A percentile compares a stretch with the other conserved stretches of the same genome.
Evolutionary conservation across 1,140 invertebrate genomes (phyloP).

Genomic region (Drosophila ohnishii): DNA sequence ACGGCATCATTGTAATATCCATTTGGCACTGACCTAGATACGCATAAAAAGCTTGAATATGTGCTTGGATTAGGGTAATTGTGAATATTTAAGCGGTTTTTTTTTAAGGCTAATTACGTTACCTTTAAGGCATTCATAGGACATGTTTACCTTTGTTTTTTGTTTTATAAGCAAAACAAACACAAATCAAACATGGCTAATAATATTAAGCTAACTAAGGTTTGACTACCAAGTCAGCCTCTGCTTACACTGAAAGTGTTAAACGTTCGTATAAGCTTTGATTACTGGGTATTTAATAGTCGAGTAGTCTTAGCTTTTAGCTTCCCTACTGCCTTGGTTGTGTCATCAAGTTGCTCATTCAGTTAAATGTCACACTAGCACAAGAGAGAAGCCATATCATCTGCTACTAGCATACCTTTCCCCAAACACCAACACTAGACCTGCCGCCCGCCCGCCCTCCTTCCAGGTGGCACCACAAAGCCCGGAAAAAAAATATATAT

Average conservation of each 20-base stretch:
- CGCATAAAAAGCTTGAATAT: neutral
- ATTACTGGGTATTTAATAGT: neutral
- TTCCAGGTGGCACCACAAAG: slow-evolving; percentile 2
- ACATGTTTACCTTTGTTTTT: neutral
- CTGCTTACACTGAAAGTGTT: too few species aligned
- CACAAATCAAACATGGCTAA: neutral
- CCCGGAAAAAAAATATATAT: slow-evolving; percentile 3
- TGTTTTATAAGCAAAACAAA: neutral
- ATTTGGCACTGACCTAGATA: slow-evolving; percentile 18
- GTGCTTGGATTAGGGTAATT: neutral
- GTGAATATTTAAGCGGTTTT: neutral
- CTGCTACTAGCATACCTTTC: slow-evolving; percentile 33
- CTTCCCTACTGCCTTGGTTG: neutral
- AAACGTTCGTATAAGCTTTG: too few species aligned
- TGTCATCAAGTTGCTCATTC: slow-evolving; percentile 16
- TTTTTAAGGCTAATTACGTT: neutral
- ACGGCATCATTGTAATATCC: slow-evolving; percentile 16
- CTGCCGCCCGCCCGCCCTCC: slow-evolving; percentile 11
- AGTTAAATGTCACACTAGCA: slow-evolving; percentile 32
- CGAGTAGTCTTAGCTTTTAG: neutral
- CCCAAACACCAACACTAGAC: neutral
- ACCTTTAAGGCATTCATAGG: too few species aligned
- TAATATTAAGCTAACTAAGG: too few species aligned
- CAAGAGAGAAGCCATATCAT: slow-evolving; percentile 65
- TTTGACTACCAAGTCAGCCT: too few species aligned